Conservation (phyloP, 2,797 vertebrate species). For the Chloroceryle inda region DNA sequence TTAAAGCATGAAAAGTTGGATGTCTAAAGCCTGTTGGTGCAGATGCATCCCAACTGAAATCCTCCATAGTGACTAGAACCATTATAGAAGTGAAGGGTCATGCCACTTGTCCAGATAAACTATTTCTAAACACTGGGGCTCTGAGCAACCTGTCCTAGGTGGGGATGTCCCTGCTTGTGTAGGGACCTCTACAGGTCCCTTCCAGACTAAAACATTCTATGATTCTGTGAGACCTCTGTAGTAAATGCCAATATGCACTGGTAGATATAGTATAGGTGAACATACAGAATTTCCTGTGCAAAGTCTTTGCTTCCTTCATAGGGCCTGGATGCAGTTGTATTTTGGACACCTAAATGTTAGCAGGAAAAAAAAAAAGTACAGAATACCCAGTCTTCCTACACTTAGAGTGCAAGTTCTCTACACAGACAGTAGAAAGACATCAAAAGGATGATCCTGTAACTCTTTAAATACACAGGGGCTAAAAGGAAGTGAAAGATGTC, state of each 20-base stretch:
- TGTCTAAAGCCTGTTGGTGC: neutral
- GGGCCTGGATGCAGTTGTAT: neutral
- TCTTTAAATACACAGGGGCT: neutral
- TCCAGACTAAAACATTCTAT: too few species aligned
- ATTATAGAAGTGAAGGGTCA: neutral
- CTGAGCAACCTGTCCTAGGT: too few species aligned
- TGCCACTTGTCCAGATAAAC: neutral
- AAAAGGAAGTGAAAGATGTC: neutral
- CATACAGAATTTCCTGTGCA: neutral
- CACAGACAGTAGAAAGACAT: neutral
- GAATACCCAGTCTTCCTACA: neutral
- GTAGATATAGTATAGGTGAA: neutral
- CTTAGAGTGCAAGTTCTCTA: neutral
- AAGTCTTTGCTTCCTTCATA: neutral
- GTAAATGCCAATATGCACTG: neutral
- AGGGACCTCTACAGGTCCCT: too few species aligned
- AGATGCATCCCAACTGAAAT: neutral
- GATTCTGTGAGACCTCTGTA: neutral
- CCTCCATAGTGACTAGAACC: neutral
- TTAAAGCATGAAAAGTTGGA: neutral
- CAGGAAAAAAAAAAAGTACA: neutral
- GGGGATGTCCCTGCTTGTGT: too few species aligned
- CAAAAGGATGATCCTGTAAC: neutral
- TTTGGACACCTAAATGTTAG: neutral
- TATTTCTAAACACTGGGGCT: neutral